Base-by-base conservation (phyloP, 2,797 vertebrate genomes). In the Poecilia picta region DNA sequence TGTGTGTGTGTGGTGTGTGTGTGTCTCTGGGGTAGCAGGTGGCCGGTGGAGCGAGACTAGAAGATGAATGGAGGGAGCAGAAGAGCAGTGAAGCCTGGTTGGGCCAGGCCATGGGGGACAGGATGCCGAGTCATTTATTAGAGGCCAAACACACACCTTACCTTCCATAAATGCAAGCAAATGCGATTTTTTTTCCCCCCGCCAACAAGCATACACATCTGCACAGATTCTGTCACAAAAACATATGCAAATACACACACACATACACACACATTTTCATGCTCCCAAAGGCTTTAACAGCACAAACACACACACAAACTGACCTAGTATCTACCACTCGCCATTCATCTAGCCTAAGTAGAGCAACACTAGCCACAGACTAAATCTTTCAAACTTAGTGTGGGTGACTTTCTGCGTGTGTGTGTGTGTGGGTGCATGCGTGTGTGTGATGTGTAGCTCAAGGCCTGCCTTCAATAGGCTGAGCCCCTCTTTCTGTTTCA, bases 291-390 rank as follows among this genome's bases (percentile, higher is more conserved):
- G 86, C 83, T 89, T 88, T 46, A 81, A 77, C 84, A 82, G 64
- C 83, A 74, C 72, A 39, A 81, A 76, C 85, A 82, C 79, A 74
- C 73, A 45, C 43, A 77, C 77, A 82, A 33, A 86, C 85, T 94
- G 91, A 93, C 93, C 92, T 83, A 93, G 83, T 93, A 93, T 88
- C 84, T 41, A 74, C 80, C 51, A 77, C 76, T 86, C 85, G 81
- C 86, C 89, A 94, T 94, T 94, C 93, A 94, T 94, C 93, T 90
- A 84, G 81, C 76, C 75, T 90, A 95, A 95, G 94, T 95, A 92
- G 94, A 95, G 92, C 94, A 95, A 88, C 84, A 83, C 85, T 89
- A 81, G 89, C 90, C 89, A 85, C 88, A 89, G 87, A 93, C 85
- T 89, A 88, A 84, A 89, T 92, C 87, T 91, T 89, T 92, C 87